Percentiles rank a stretch among this genome's conserved stretches.
phyloP scores from a whole-genome alignment of 2,888 invertebrate genomes.

The Trissolcus brochymenae region DNA sequence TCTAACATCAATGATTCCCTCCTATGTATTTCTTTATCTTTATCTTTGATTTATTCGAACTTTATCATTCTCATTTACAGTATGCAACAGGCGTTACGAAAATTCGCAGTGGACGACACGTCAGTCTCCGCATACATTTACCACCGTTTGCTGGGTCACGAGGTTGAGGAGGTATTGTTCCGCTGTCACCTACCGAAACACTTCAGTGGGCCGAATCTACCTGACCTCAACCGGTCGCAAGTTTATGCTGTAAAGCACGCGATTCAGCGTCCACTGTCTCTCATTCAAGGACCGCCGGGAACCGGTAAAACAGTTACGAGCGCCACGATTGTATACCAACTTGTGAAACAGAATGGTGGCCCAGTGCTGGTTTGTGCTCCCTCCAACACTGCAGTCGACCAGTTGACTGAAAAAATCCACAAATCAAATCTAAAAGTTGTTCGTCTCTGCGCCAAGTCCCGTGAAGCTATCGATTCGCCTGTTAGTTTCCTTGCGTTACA shows the following conservation, averaged over 20 bases:
- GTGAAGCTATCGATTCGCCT: slow-evolving; percentile 98
- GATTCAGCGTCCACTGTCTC: slow-evolving; percentile 93
- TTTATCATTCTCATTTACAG: slow-evolving; percentile 75
- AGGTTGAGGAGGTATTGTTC: slow-evolving; percentile 94
- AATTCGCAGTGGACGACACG: slow-evolving; percentile 96
- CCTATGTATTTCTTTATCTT: too few species aligned
- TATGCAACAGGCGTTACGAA: slow-evolving; percentile 95
- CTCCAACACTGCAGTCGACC: slow-evolving; percentile 99
- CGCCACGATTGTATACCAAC: slow-evolving; percentile 98
- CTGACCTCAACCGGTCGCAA: slow-evolving; percentile 98
- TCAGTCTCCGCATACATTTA: slow-evolving; percentile 99
- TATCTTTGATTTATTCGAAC: too few species aligned
- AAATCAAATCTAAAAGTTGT: slow-evolving; percentile 95
- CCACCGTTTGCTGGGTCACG: slow-evolving; percentile 95
- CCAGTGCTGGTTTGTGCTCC: slow-evolving; percentile 99
- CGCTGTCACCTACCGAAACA: slow-evolving; percentile 95
- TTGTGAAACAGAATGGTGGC: slow-evolving; percentile 95
- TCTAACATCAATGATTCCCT: background rate
- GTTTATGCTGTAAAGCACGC: slow-evolving; percentile 99
- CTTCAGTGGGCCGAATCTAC: slow-evolving; percentile 97
- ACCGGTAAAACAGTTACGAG: slow-evolving; percentile 99
- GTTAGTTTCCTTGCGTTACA: slow-evolving; percentile 97
- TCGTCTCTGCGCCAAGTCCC: slow-evolving; percentile 96
- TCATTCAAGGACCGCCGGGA: slow-evolving; percentile 98
- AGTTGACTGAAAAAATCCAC: slow-evolving; percentile 99